Base-by-base conservation (phyloP, 2,888 invertebrate species). In the Macrophya alboannulata region DNA sequence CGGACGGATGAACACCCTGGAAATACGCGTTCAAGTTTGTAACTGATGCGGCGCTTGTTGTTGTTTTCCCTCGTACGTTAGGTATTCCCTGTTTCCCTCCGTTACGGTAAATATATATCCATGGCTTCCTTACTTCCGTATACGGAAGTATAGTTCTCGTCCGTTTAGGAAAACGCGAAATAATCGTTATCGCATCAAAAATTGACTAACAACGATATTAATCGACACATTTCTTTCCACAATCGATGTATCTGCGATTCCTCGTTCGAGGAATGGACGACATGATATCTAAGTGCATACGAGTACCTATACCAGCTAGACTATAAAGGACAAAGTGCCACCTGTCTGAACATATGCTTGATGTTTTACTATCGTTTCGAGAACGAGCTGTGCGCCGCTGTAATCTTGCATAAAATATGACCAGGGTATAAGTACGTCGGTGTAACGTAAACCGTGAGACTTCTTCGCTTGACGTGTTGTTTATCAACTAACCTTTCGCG, bases 401-500 rank as follows among this genome's bases (percentile, higher is more conserved):
- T 48, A 48, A 83, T 83, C 83, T 83, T 12, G 68, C 17, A 15
- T 83, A 68, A 48, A 68, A 68, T 83, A 83, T 71, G 31, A 8
- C 83, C n/a, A 31, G 9, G 37, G 5, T 68, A 31, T 31, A 21
- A 17, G 79, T 55, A 62, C 31, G 65, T 68, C 68, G 68, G 43
- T 43, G 68, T n/a, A 68, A 82, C 83, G 31, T 83, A 83, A 83
- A 83, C 83, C 83, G 83, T 71, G 65, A 83, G 71, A 83, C 17
- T 83, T 51, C 68, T 48, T 48, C 51, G n/a, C 21, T 68, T 68
- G 83, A 45, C 83, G 37, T 17, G 68, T 48, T 68, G 83, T 83
- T 83, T 83, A 83, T 83, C 83, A 83, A 83, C 83, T 43, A 51
- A 45, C 83, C 83, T 71, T 83, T 83, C 68, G 81, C 81, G 81